Evolutionary conservation across 2,113 vertebrate genomes (phyloP), one percentile per base, ranked within the genome.

Genomic region (Aphelocoma coerulescens): DNA sequence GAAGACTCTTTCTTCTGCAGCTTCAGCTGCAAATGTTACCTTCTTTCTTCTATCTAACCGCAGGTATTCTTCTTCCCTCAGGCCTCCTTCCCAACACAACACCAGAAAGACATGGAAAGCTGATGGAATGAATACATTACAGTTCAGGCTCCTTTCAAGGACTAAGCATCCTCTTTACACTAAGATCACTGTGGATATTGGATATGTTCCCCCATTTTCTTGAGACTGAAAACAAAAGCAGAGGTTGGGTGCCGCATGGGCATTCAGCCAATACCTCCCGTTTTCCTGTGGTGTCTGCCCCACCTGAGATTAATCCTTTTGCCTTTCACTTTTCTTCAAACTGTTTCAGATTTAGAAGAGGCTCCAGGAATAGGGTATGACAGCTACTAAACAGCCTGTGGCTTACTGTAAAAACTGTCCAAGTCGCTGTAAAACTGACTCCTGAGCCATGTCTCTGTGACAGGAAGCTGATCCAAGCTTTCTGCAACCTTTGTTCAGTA

Each of bases 71-170:
- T 80, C 32, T 39, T 80, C 74, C 51, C 68, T 62, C 71, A 97
- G 96, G 88, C 85, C 92, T 82, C 27, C 73, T 85, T 89, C 91
- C 39, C 51, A 41, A 16, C 91, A 91, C 12, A 88, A 95, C 58
- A 97, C 97, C 39, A 85, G 82, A 33, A 94, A 83, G 74, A 97
- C 95, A 15, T 98, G 98, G 98, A 97, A 93, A 75, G 96, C 96
- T 10, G 97, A 98, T n/a, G 98, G 98, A 71, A 98, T 98, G 97
- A 98, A 98, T 72, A 97, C 98, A 4, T 48, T 98, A n/a, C 93
- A 96, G 27, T 98, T 97, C 94, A 97, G 72, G 52, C 91, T 98
- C 18, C 84, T 98, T 83, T 96, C 96, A 52, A 96, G 94, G 57
- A 96, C 87, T 44, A 89, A 96, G 69, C 79, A 96, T 72, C 89